A percentile compares a stretch with the other conserved stretches of the same genome.
Evolutionary conservation across 2,888 invertebrate genomes (phyloP).

Genomic region (Sesamia inferens): DNA sequence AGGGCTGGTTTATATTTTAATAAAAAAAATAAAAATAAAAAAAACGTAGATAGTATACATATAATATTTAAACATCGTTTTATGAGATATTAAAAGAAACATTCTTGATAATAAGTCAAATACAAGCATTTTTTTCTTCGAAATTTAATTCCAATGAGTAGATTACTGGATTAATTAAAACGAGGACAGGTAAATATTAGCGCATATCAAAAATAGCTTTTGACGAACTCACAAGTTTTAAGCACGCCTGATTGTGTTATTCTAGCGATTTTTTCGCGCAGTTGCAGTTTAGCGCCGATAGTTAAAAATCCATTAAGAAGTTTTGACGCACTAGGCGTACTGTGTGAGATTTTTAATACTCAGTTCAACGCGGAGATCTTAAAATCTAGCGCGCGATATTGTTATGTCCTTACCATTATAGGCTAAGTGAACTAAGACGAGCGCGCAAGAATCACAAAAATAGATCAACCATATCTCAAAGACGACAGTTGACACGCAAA

Average conservation of each 20-base stretch:
- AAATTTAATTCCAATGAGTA: neutral
- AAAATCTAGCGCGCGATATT: neutral
- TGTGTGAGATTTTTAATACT: neutral
- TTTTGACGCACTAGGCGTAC: neutral
- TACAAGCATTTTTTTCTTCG: neutral
- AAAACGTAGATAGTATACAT: no score
- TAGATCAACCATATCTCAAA: constrained; percentile 7
- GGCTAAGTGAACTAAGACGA: neutral
- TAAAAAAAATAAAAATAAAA: no score
- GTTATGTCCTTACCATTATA: neutral
- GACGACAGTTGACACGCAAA: constrained; percentile 7
- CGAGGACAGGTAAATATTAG: neutral
- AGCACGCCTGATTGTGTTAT: no score
- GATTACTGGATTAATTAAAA: neutral
- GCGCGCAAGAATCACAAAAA: neutral
- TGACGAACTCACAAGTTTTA: neutral
- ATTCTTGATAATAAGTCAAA: neutral
- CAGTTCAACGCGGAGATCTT: no score
- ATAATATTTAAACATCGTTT: no score
- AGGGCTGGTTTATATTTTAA: no score
- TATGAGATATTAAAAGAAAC: no score
- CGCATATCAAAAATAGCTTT: neutral
- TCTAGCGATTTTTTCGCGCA: no score
- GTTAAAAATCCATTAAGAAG: neutral
- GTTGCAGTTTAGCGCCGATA: neutral